These are phyloP conservation scores for Megaustenia siamemsis DNA, from an alignment of 2,888 invertebrate species.

Conservation along the genomic window DNA sequence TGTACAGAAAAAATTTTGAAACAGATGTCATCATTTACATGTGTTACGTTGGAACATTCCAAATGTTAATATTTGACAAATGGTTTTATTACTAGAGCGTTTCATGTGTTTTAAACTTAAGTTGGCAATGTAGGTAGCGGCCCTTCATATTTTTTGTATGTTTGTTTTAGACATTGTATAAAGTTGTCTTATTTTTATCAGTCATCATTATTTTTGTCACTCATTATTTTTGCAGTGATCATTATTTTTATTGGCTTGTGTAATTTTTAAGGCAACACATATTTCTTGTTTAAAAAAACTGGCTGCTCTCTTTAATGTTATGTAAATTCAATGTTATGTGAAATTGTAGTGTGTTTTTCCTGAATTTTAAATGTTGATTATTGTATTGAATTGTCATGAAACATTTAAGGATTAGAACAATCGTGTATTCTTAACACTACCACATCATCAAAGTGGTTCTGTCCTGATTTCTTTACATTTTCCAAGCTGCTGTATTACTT, in stretches of 20 bases:
- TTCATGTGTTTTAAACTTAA: background rate
- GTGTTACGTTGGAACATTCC: background rate
- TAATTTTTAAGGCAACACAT: too few species aligned
- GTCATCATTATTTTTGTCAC: background rate
- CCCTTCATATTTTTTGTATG: background rate
- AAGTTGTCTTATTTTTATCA: background rate
- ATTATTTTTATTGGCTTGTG: background rate
- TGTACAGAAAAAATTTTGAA: background rate
- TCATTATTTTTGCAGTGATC: background rate
- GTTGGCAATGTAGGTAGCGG: background rate
- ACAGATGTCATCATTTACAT: background rate
- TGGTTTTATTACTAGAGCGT: background rate
- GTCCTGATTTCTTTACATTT: too few species aligned
- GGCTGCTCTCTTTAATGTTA: too few species aligned
- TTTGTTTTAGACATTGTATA: background rate
- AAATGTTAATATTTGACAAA: background rate
- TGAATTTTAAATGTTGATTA: too few species aligned
- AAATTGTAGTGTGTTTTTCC: too few species aligned
- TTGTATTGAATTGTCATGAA: too few species aligned
- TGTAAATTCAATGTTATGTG: too few species aligned
- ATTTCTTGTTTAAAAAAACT: too few species aligned
- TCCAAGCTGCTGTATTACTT: too few species aligned
- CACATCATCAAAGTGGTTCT: too few species aligned
- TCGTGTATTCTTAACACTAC: too few species aligned
- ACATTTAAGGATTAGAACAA: too few species aligned